phyloP scores from a whole-genome alignment of 2,797 vertebrate genomes.

The Triplophysa bombifrons region DNA sequence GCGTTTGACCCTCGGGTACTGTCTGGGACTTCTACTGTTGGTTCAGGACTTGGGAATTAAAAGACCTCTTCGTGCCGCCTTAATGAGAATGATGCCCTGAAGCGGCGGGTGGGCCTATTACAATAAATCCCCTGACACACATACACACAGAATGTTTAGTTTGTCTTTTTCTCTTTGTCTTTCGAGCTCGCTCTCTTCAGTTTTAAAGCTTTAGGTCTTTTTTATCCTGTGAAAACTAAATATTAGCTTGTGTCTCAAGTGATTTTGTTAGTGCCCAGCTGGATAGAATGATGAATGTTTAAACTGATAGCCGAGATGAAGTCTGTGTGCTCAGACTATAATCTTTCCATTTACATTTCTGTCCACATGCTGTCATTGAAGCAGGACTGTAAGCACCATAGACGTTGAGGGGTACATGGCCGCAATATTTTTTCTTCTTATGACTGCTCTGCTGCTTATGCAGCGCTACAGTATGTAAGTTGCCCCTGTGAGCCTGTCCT shows the following conservation, averaged over 20 bases:
- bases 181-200: neutral
- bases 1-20: constrained; percentile 64
- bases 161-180: constrained; percentile 15
- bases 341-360: neutral
- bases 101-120: constrained; percentile 56
- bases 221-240: constrained; percentile 43
- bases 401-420: no score
- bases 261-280: constrained; percentile 49
- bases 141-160: constrained; percentile 17
- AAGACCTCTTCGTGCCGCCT: constrained; percentile 63
- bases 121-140: constrained; percentile 54
- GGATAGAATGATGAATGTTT: constrained; percentile 44
- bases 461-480: no score
- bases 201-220: constrained; percentile 43
- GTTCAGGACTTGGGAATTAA: constrained; percentile 69
- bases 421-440: no score
- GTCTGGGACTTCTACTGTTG: constrained; percentile 61
- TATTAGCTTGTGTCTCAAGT: constrained; percentile 43
- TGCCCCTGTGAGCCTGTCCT: no score
- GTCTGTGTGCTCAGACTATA: neutral
- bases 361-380: neutral
- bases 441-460: no score
- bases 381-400: neutral
- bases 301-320: constrained; percentile 8
- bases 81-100: constrained; percentile 72